phyloP scores from a whole-genome alignment of 2,888 invertebrate genomes.

The Andrena bucephala region DNA sequence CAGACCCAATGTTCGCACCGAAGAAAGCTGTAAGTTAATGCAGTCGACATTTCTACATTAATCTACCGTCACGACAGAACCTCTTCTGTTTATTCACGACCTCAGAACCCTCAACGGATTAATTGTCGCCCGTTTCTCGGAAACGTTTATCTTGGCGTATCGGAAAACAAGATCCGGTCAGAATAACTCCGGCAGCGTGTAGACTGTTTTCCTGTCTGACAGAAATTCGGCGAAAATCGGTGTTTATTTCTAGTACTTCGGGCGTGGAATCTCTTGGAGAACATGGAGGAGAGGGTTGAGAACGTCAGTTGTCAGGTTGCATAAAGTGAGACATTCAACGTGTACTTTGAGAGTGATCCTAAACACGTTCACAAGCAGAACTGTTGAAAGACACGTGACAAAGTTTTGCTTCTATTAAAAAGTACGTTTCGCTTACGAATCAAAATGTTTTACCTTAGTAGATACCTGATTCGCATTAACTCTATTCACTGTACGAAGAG shows the following conservation, averaged over 20 bases:
- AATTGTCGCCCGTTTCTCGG: conserved; percentile 12
- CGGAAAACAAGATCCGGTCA: conserved; percentile 6
- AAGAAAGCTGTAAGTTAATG: too few relatives aligned
- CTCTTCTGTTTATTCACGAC: conserved; percentile 19
- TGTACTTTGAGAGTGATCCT: neutral
- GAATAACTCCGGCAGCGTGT: conserved; percentile 18
- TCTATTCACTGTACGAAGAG: too few relatives aligned
- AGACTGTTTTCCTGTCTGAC: conserved; percentile 23
- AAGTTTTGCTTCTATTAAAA: too few relatives aligned
- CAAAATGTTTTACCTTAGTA: too few relatives aligned
- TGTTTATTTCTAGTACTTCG: conserved; percentile 36
- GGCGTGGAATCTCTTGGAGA: neutral
- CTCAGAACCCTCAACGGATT: conserved; percentile 6
- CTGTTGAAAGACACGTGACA: too few relatives aligned
- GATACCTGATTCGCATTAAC: too few relatives aligned
- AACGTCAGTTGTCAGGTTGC: neutral
- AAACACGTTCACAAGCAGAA: neutral
- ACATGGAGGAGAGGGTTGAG: neutral
- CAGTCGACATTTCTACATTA: neutral
- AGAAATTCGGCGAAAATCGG: conserved; percentile 20
- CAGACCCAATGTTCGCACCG: too few relatives aligned
- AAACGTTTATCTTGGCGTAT: conserved; percentile 32
- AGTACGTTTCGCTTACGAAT: too few relatives aligned
- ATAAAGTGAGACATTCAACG: neutral
- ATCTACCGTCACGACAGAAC: neutral